Evolutionary conservation across 2,797 vertebrate genomes (phyloP), one percentile per base, ranked within the genome.

Genomic region (Micrastur ruficollis): DNA sequence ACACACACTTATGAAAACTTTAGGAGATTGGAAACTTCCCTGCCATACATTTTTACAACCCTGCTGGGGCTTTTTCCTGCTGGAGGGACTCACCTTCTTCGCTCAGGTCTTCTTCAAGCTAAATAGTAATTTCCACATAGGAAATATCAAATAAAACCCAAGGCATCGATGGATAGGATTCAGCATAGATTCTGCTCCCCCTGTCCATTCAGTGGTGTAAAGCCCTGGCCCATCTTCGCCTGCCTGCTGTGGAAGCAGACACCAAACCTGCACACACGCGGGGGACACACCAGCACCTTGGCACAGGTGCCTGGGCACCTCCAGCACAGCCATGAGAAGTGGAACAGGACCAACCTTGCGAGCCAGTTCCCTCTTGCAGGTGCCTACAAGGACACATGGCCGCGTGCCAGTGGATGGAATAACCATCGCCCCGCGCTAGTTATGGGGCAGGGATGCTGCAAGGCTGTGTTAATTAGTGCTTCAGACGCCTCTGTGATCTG

Each of bases 401-500:
- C 7, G 1, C 0, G 0, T 59, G 93, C 95, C 93, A 95, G 61
- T 1, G 2, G 75, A 42, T 59, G 67, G 86, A 92, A 91, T 38
- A 94, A 90, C 88, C 79, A 67, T 72, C 3, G 12, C 82, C 89
- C 75, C 1, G 1, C 0, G 0, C 93, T 76, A 34, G 53, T 74
- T 73, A 85, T n/a, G 95, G 89, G 93, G 47, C 73, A 93, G 55
- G 47, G 85, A 88, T 95, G 82, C 90, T 82, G 86, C 88, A 66
- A 88, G 86, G 59, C 70, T 70, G 29, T 0, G 4, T 82, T 86
- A 84, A 96, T 91, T 86, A 95, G 49, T 27, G 88, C 74, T 89
- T 76, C 88, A 75, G 95, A 95, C 8, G 16, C 82, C 63, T 83
- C 89, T 97, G 62, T 95, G 93, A 95, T 95, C 95, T 93, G 52